phyloP scores from a whole-genome alignment of 2,113 vertebrate species.

The Heloderma charlesbogerti region DNA sequence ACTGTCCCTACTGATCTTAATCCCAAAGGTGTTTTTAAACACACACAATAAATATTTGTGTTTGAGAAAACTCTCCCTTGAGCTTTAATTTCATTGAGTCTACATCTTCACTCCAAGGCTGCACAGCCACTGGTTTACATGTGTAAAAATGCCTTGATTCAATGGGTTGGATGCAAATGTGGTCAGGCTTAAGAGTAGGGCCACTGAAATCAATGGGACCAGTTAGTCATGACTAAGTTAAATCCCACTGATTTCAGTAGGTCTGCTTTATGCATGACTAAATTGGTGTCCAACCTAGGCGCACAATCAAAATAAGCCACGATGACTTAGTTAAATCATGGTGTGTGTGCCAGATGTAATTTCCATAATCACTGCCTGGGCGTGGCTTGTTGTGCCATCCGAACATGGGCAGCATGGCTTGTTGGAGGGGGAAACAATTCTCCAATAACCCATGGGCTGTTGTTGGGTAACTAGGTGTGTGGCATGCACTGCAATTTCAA shows the following conservation, averaged over 20 bases:
- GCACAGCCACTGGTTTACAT: not conserved
- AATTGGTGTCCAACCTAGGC: not conserved
- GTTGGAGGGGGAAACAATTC: no score
- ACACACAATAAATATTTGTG: not conserved
- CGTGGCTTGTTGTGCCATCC: no score
- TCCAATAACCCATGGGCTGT: no score
- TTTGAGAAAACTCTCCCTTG: not conserved
- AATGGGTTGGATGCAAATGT: not conserved
- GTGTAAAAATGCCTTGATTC: not conserved
- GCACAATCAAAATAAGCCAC: no score
- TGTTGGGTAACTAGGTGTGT: no score
- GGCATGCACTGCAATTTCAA: no score
- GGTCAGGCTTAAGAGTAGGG: not conserved
- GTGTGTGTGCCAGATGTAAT: no score
- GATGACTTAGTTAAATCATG: no score
- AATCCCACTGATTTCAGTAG: not conserved
- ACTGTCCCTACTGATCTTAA: no score
- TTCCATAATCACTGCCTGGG: no score
- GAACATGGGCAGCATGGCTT: no score
- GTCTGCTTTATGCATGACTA: not conserved
- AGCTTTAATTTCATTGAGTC: not conserved
- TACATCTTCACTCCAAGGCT: not conserved
- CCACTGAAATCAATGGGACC: not conserved
- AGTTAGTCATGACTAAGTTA: not conserved
- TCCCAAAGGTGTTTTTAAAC: not conserved